A percentile compares a stretch with the other conserved stretches of the same genome.
phyloP scores from a whole-genome alignment of 2,113 vertebrate genomes.

The Equus przewalskii region DNA sequence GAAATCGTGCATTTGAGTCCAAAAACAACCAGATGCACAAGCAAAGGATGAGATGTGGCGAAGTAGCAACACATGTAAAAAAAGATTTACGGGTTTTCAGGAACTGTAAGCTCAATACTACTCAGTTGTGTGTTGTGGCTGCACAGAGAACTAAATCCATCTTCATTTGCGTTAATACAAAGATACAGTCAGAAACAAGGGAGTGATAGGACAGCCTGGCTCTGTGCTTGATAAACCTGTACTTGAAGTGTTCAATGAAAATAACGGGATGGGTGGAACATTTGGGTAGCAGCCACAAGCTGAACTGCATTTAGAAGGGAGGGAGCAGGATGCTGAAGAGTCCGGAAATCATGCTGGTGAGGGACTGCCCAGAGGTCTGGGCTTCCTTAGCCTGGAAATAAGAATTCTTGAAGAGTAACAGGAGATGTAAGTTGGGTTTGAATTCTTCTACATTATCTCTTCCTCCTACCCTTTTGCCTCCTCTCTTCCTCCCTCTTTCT shows the following conservation, averaged over 20 bases:
- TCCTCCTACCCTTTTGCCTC: neutral
- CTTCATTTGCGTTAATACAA: slow-evolving; percentile 67
- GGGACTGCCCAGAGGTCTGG: neutral
- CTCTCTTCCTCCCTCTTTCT: neutral
- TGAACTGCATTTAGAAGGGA: neutral
- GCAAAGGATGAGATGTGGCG: slow-evolving; percentile 54
- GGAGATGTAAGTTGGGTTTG: neutral
- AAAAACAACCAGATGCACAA: slow-evolving; percentile 41
- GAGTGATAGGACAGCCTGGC: slow-evolving; percentile 3
- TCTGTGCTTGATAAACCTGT: slow-evolving; percentile 32
- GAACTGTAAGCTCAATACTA: slow-evolving; percentile 12
- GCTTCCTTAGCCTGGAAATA: neutral
- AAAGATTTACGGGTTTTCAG: slow-evolving; percentile 64
- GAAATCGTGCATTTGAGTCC: slow-evolving; percentile 33
- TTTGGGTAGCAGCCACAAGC: slow-evolving; percentile 15
- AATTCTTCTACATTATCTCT: neutral
- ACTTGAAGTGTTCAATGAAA: slow-evolving; percentile 62
- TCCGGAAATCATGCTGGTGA: neutral
- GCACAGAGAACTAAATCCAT: slow-evolving; percentile 53
- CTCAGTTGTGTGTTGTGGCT: slow-evolving; percentile 58
- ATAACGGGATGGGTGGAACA: neutral
- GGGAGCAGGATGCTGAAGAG: neutral
- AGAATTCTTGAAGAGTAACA: neutral
- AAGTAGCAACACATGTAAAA: neutral
- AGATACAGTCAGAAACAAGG: slow-evolving; percentile 56